Conservation (phyloP, 1,140 invertebrate species). For the Bombus superbus region DNA sequence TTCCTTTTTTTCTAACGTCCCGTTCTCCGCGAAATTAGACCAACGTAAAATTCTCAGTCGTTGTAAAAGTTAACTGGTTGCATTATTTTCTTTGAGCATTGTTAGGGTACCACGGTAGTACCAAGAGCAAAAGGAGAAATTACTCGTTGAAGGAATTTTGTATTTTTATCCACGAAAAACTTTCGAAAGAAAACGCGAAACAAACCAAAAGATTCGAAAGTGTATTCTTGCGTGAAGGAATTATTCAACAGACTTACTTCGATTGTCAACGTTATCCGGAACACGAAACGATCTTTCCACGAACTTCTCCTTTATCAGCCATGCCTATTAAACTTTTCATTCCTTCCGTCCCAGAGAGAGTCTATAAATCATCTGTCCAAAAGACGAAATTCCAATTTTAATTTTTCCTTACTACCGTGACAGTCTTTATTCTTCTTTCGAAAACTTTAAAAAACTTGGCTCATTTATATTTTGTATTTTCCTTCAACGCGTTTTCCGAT, state of each 20-base stretch:
- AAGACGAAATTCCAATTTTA: background rate
- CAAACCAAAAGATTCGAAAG: no score
- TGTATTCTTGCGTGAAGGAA: background rate
- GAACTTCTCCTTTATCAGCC: background rate
- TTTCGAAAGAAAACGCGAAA: background rate
- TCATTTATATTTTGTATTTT: background rate
- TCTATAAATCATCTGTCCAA: slow-evolving; percentile 8
- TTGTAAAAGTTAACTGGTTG: no score
- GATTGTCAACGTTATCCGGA: background rate
- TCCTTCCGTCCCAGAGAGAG: background rate
- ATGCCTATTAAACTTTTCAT: slow-evolving; percentile 22
- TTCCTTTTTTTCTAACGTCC: no score
- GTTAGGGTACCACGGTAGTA: no score
- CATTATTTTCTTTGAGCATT: no score
- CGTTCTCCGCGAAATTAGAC: no score
- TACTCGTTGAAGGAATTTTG: background rate
- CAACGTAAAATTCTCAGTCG: no score
- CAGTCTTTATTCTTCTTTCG: background rate
- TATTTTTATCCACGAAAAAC: background rate
- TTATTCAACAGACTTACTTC: background rate
- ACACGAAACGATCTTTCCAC: background rate
- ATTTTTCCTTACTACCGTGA: background rate
- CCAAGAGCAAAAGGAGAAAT: no score
- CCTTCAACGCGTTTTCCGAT: background rate
- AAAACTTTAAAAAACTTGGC: background rate